Evolutionary conservation across 2,113 vertebrate species (phyloP).

Genomic region (Hirundichthys speculiger): DNA sequence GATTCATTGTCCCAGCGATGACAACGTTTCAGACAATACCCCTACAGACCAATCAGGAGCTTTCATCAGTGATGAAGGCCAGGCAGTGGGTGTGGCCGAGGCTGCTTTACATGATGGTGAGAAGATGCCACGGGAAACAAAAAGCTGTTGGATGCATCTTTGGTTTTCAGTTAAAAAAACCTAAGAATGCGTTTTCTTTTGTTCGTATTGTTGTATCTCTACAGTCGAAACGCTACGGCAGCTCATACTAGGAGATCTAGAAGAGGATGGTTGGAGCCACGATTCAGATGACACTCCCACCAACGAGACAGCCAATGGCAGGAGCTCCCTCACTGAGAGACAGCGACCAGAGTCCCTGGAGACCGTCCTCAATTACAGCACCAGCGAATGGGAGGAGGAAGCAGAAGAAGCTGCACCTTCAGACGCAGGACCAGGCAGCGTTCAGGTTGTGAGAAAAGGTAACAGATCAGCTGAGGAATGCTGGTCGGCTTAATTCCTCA

Average conservation of each 20-base stretch:
- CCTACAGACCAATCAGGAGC: constrained; percentile 51
- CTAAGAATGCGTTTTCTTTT: no score
- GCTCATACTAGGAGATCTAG: constrained; percentile 73
- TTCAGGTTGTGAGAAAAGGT: constrained; percentile 80
- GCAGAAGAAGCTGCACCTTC: constrained; percentile 27
- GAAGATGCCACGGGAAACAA: constrained; percentile 7
- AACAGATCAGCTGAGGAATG: constrained; percentile 6
- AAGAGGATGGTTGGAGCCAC: constrained; percentile 76
- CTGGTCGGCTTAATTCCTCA: no score
- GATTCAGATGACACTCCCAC: constrained; percentile 76
- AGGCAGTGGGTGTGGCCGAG: constrained; percentile 65
- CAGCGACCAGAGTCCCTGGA: constrained; percentile 52
- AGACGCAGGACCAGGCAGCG: constrained; percentile 22
- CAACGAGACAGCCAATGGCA: constrained; percentile 71
- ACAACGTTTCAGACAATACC: constrained; percentile 29
- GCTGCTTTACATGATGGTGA: constrained; percentile 80
- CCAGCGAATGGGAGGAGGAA: constrained; percentile 48
- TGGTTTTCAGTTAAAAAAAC: no score
- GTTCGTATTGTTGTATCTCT: no score
- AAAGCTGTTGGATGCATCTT: no score
- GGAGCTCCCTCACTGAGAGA: constrained; percentile 32
- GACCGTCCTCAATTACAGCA: constrained; percentile 37
- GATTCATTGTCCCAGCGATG: constrained; percentile 48
- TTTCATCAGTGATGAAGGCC: constrained; percentile 19
- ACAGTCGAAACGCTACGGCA: constrained; percentile 78